Evolutionary conservation across 2,888 invertebrate genomes (phyloP).

Genomic region (Polyploca ridens): DNA sequence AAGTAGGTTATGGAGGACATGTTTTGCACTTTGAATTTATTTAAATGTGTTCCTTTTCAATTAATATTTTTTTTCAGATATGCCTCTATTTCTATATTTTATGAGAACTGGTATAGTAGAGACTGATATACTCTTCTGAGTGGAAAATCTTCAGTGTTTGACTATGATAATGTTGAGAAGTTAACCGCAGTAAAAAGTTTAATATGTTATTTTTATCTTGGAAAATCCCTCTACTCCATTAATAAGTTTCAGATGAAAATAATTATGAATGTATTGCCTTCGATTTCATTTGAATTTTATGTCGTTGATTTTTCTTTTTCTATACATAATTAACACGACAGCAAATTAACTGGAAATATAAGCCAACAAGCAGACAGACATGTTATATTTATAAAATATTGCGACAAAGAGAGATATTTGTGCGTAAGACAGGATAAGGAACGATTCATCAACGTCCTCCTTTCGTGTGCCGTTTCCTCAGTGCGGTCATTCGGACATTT

Average conservation of each 20-base stretch:
- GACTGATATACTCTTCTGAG: too few species aligned
- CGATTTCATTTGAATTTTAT: background rate
- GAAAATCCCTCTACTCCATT: background rate
- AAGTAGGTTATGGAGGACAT: background rate
- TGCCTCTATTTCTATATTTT: too few species aligned
- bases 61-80: too few species aligned
- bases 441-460: conserved; percentile 52
- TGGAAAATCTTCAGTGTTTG: too few species aligned
- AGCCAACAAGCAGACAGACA: background rate
- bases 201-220: background rate
- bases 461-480: conserved; percentile 42
- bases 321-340: background rate
- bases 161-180: too few species aligned
- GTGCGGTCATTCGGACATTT: conserved; percentile 49
- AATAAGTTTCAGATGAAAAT: background rate
- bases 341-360: background rate
- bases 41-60: background rate
- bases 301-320: background rate
- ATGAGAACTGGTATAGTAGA: too few species aligned
- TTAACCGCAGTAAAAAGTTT: too few species aligned
- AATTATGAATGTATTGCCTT: background rate
- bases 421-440: conserved; percentile 22
- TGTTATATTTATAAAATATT: background rate
- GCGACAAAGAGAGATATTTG: background rate
- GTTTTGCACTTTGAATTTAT: background rate